These are phyloP conservation scores for Cyclargus thomasi DNA, from an alignment of 1,140 invertebrate species.

Conservation along the genomic window DNA sequence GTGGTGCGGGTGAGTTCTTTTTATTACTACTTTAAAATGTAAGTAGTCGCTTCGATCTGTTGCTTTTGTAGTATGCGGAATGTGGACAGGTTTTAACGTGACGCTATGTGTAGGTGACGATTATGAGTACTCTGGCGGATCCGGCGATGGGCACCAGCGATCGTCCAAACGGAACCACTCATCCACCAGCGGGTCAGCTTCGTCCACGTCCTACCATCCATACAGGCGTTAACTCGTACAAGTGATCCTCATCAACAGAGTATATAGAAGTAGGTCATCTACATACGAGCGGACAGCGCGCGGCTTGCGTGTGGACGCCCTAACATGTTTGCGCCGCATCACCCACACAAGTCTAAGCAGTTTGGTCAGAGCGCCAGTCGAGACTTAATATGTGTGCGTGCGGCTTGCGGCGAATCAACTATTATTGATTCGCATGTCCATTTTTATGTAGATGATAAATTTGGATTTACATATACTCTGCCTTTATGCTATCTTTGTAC, in stretches of 20 bases:
- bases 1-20: constrained; percentile 20
- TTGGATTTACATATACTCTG: too few relatives aligned
- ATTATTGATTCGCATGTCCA: too few relatives aligned
- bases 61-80: constrained; percentile 29
- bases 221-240: constrained; percentile 61
- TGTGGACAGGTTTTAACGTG: constrained; percentile 22
- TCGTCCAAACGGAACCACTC: constrained; percentile 59
- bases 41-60: constrained; percentile 29
- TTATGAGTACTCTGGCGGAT: constrained; percentile 66
- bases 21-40: constrained; percentile 16
- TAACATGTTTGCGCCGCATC: too few relatives aligned
- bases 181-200: constrained; percentile 44
- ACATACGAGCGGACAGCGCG: too few relatives aligned
- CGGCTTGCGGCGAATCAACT: too few relatives aligned
- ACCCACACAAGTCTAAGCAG: too few relatives aligned
- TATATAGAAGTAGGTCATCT: too few relatives aligned
- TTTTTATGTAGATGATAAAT: too few relatives aligned
- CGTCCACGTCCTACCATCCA: constrained; percentile 66
- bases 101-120: constrained; percentile 55
- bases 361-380: too few relatives aligned
- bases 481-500: constrained; percentile 21
- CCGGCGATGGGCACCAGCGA: constrained; percentile 64
- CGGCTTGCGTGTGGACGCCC: too few relatives aligned
- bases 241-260: not conserved
- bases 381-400: too few relatives aligned